Conservation (phyloP, 2,113 vertebrate species). For the Zapornia atra region DNA sequence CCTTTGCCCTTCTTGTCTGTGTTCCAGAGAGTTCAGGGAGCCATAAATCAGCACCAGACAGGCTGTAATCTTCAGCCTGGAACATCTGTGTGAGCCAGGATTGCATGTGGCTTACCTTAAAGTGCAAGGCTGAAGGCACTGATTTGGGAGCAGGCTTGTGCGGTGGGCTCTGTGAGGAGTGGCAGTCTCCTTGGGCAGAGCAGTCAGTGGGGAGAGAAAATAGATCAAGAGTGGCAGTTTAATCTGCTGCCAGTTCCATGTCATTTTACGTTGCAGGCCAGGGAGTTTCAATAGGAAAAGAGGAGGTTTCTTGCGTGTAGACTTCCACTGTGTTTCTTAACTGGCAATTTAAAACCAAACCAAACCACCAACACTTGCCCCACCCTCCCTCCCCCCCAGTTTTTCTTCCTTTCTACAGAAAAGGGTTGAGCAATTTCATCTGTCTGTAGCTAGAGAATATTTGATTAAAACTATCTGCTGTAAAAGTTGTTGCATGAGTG, state of each 20-base stretch:
- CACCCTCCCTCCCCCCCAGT: rapidly evolving
- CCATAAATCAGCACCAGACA: neutral
- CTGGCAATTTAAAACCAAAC: neutral
- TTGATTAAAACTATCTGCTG: neutral
- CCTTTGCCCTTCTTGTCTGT: neutral
- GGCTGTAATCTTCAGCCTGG: neutral
- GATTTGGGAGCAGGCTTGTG: neutral
- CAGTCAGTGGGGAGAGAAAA: neutral
- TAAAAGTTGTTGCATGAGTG: neutral
- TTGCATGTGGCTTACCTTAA: neutral
- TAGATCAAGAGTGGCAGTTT: neutral
- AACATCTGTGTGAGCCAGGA: neutral
- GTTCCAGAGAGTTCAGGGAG: neutral
- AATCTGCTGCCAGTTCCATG: neutral
- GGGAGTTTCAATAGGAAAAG: neutral
- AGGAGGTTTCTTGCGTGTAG: neutral
- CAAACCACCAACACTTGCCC: no score
- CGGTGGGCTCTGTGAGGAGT: neutral
- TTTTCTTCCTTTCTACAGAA: neutral
- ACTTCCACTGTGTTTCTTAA: neutral
- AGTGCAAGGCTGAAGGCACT: neutral
- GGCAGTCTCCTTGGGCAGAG: neutral
- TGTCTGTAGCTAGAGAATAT: neutral
- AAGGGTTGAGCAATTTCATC: neutral
- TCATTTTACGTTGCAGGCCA: neutral